phyloP scores from a whole-genome alignment of 2,888 invertebrate species.

The Phyllotreta striolata region DNA sequence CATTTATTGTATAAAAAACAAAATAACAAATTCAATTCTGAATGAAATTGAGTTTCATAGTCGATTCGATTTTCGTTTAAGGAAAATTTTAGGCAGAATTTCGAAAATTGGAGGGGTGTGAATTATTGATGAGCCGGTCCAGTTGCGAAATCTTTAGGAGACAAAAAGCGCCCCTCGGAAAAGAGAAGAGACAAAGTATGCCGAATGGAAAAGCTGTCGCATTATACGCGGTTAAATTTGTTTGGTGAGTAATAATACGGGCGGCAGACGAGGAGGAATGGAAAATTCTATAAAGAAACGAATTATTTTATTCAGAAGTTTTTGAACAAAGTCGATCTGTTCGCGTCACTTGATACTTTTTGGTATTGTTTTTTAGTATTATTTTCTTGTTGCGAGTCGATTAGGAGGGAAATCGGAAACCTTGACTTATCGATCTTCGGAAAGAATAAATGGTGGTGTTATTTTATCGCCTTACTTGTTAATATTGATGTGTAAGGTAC shows the following conservation, averaged over 20 bases:
- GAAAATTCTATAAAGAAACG: constrained; percentile 29
- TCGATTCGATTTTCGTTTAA: no score
- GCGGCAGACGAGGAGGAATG: constrained; percentile 18
- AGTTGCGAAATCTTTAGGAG: constrained; percentile 22
- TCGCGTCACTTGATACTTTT: constrained; percentile 21
- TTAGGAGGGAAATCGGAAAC: not conserved
- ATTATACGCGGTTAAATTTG: constrained; percentile 37
- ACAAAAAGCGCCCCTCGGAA: constrained; percentile 32
- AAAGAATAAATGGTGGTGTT: no score
- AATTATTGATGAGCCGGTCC: constrained; percentile 6
- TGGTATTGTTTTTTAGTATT: constrained; percentile 3
- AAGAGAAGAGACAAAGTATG: constrained; percentile 37
- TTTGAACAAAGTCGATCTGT: constrained; percentile 29
- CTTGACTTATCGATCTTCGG: no score
- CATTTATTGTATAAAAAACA: no score
- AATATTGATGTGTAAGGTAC: no score
- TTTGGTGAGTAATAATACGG: constrained; percentile 34
- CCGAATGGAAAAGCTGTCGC: constrained; percentile 37
- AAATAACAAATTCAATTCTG: no score
- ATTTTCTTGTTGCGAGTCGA: not conserved
- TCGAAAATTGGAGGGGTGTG: not conserved
- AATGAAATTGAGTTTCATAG: no score
- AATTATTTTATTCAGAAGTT: constrained; percentile 32
- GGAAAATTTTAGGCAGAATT: no score
- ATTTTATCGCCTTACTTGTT: no score